phyloP scores from a whole-genome alignment of 2,113 vertebrate species.

The Ameiurus melas region DNA sequence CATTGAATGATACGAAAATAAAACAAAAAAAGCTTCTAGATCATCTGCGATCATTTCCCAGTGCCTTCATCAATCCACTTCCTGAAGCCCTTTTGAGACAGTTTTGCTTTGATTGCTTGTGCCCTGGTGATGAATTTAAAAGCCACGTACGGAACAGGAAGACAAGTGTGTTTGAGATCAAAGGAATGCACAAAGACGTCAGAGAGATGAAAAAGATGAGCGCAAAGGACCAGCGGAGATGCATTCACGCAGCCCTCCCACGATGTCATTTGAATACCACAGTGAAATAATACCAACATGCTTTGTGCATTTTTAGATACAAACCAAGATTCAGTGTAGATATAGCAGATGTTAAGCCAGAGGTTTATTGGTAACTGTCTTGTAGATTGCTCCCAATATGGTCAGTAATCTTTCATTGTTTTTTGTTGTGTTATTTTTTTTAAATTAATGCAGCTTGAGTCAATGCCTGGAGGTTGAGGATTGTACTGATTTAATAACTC shows the following conservation, averaged over 20 bases:
- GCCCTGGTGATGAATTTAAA: conserved; percentile 41
- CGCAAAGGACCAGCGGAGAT: conserved; percentile 11
- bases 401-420: background rate
- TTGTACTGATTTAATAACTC: background rate
- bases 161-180: conserved; percentile 43
- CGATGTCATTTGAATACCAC: conserved; percentile 38
- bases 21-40: conserved; percentile 23
- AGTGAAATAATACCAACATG: conserved; percentile 8
- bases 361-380: background rate
- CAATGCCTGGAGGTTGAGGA: background rate
- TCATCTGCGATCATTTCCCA: background rate
- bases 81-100: conserved; percentile 26
- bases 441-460: background rate
- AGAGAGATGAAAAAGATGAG: conserved; percentile 49
- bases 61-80: conserved; percentile 20
- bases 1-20: conserved; percentile 7
- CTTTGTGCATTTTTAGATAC: background rate
- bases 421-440: background rate
- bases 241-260: conserved; percentile 38
- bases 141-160: conserved; percentile 22
- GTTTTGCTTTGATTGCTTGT: conserved; percentile 44
- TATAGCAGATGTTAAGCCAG: conserved; percentile 6
- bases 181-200: conserved; percentile 33
- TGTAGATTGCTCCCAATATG: background rate
- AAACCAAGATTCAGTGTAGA: background rate